Evolutionary conservation across 2,113 vertebrate genomes (phyloP).

Genomic region (Onychostruthus taczanowskii): DNA sequence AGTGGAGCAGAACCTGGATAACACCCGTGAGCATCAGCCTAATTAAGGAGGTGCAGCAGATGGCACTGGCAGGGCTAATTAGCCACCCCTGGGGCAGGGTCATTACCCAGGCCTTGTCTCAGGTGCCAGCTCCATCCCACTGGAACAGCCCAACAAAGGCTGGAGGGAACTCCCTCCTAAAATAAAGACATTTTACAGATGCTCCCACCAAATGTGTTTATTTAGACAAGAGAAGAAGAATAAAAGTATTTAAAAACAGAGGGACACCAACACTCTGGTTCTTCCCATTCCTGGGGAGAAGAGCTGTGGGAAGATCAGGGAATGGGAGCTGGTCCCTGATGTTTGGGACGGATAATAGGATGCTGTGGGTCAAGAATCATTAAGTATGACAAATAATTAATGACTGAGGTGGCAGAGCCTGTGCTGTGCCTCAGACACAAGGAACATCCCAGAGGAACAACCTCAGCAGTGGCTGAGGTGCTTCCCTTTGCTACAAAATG

Average conservation of each 20-base stretch:
- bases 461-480: accelerated
- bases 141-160: accelerated
- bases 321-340: neutral
- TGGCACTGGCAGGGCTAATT: neutral
- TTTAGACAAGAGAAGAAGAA: neutral
- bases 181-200: neutral
- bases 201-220: neutral
- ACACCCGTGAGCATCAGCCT: accelerated
- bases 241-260: neutral
- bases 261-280: neutral
- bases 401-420: neutral
- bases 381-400: neutral
- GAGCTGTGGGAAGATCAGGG: neutral
- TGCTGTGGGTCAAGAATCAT: accelerated
- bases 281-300: neutral
- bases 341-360: accelerated
- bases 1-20: neutral
- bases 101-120: accelerated
- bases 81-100: neutral
- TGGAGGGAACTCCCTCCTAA: neutral
- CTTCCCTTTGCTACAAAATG: neutral
- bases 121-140: neutral
- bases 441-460: neutral
- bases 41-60: neutral
- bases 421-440: neutral